phyloP scores from a whole-genome alignment of 2,888 invertebrate species.

The Leptinotarsa juncta region DNA sequence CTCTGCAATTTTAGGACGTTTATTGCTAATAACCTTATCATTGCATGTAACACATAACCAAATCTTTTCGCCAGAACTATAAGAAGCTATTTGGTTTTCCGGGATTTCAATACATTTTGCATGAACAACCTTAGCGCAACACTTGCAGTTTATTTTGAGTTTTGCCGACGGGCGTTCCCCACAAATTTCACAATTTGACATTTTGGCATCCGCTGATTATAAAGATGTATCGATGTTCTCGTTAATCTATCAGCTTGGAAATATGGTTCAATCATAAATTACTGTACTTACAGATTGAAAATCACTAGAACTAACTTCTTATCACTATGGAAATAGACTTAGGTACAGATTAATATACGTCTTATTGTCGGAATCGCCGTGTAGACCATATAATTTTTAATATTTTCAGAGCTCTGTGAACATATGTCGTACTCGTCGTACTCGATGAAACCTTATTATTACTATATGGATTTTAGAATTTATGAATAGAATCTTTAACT shows the following conservation, averaged over 20 bases:
- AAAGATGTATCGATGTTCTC: too few species aligned
- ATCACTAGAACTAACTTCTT: not conserved
- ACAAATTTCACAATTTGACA: slow-evolving; percentile 18
- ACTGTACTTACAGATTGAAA: not conserved
- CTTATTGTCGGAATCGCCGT: too few species aligned
- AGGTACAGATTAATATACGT: too few species aligned
- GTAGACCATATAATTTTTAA: too few species aligned
- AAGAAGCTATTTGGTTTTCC: not conserved
- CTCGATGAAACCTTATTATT: too few species aligned
- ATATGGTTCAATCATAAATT: not conserved
- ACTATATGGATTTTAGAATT: too few species aligned
- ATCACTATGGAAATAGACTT: too few species aligned
- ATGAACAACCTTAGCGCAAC: slow-evolving; percentile 1
- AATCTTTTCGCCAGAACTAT: not conserved
- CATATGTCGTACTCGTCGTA: too few species aligned
- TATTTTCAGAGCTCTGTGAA: too few species aligned
- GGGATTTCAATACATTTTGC: not conserved
- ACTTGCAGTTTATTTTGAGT: slow-evolving; percentile 7
- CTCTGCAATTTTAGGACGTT: not conserved
- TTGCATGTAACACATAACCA: slow-evolving; percentile 4
- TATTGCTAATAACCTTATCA: not conserved
- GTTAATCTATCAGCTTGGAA: too few species aligned
- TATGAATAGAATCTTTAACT: too few species aligned
- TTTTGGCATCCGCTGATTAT: slow-evolving; percentile 8
- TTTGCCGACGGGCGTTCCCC: not conserved